Base-by-base conservation (phyloP, 1,140 invertebrate genomes). In the Apis laboriosa region DNA sequence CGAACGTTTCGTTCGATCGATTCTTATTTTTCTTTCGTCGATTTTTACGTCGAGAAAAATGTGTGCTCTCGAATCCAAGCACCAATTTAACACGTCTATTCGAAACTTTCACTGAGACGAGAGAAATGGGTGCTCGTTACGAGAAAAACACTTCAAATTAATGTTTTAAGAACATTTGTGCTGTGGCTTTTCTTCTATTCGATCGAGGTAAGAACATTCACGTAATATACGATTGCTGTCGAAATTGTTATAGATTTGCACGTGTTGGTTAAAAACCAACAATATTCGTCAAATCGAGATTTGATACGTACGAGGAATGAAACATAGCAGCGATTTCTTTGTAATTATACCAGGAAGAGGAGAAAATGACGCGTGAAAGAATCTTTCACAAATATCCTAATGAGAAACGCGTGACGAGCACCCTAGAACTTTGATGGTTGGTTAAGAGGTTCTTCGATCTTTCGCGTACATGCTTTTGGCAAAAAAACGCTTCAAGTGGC, bases 391-490 rank as follows among this genome's bases (percentile, higher is more conserved):
- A 24, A 80, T 53, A 56, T 53, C 61, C 19, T 53, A 64, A 74
- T 19, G 34, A 24, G 60, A 66, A 75, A 80, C 61, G 24, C 71
- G 61, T 75, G 71, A 80, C 79, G 79, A 80, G 79, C 79, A 80
- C 79, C 79, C 79, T 75, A 80, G 78, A 74, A 73, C 34, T 12
- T 75, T 80, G 61, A 80, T 75, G 71, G 78, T 28, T 60, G 78
- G 28, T 51, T 28, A 34, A 80, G 60, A 24, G 71, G 34, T 56
- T 67, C 63, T 75, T 75, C 71, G 79, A 75, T 61, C 60, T 75
- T n/a, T 56, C 79, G 61, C 61, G 34, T 75, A 28, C 17, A 63
- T 28, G 61, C 61, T 80, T 80, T 80, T 43, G n/a, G 34, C n/a
- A 58, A 51, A 77, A 49, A 66, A 51, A 55, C 64, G 79, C 51